Percentiles rank a stretch among this genome's conserved stretches.
These are phyloP conservation scores for Aplodontia rufa DNA, from an alignment of 2,113 vertebrate species.

Conservation along the genomic window DNA sequence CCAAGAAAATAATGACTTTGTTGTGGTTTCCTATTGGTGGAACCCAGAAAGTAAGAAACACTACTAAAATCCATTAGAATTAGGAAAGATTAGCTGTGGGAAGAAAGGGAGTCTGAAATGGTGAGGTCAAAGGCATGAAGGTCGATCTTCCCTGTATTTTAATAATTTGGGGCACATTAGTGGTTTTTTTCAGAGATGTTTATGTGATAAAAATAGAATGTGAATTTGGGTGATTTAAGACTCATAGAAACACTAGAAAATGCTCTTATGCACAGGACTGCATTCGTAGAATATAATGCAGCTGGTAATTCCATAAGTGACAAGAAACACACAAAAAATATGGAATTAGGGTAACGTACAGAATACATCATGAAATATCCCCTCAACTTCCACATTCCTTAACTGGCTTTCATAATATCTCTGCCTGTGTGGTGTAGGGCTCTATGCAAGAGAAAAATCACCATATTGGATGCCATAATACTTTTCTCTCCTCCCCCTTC, in stretches of 20 bases:
- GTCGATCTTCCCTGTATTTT: not conserved
- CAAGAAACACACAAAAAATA: not conserved
- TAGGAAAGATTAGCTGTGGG: not conserved
- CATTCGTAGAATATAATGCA: not conserved
- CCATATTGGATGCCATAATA: no score
- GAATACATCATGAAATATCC: not conserved
- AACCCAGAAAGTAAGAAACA: not conserved
- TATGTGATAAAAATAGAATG: not conserved
- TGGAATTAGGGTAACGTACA: not conserved
- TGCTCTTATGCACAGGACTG: not conserved
- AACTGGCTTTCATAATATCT: not conserved
- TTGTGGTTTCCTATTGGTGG: not conserved
- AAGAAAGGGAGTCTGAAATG: not conserved
- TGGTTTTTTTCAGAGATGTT: not conserved
- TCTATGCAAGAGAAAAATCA: not conserved
- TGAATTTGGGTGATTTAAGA: not conserved
- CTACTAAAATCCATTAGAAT: not conserved
- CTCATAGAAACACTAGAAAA: not conserved
- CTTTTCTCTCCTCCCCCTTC: no score
- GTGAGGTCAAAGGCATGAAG: not conserved
- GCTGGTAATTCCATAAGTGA: not conserved
- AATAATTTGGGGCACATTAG: not conserved
- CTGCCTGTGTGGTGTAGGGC: not conserved
- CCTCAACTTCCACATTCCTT: not conserved
- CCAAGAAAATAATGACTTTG: not conserved